phyloP scores from a whole-genome alignment of 2,888 invertebrate species.

The Beris morrisii region DNA sequence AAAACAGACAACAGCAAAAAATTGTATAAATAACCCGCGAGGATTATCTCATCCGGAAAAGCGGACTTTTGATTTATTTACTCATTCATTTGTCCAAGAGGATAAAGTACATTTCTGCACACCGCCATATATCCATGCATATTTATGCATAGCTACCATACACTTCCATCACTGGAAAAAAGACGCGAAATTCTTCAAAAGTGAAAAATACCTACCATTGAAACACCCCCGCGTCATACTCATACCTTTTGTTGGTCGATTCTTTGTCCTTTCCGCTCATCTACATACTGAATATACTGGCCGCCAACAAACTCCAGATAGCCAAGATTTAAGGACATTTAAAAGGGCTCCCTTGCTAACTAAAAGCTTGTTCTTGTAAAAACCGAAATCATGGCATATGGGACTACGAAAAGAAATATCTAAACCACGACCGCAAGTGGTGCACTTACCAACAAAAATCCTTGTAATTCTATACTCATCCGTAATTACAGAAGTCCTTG shows the following conservation, averaged over 20 bases:
- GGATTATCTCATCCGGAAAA: constrained; percentile 47
- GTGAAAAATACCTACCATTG: constrained; percentile 34
- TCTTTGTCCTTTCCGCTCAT: constrained; percentile 10
- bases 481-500: constrained; percentile 43
- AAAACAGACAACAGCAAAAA: constrained; percentile 20
- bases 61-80: constrained; percentile 47
- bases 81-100: constrained; percentile 44
- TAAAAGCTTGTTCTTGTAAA: background rate
- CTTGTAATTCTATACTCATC: constrained; percentile 51
- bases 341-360: background rate
- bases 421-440: constrained; percentile 33
- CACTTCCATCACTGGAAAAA: background rate
- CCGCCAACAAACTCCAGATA: background rate
- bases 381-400: constrained; percentile 33
- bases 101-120: constrained; percentile 27
- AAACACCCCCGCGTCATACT: too few species aligned
- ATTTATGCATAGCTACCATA: background rate
- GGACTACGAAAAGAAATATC: constrained; percentile 27
- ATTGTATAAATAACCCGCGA: constrained; percentile 44
- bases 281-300: background rate
- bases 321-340: background rate
- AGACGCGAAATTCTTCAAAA: background rate
- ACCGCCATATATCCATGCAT: background rate
- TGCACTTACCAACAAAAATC: constrained; percentile 41
- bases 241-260: constrained; percentile 32